Evolutionary conservation across 2,113 vertebrate genomes (phyloP).

Genomic region (Natator depressus): DNA sequence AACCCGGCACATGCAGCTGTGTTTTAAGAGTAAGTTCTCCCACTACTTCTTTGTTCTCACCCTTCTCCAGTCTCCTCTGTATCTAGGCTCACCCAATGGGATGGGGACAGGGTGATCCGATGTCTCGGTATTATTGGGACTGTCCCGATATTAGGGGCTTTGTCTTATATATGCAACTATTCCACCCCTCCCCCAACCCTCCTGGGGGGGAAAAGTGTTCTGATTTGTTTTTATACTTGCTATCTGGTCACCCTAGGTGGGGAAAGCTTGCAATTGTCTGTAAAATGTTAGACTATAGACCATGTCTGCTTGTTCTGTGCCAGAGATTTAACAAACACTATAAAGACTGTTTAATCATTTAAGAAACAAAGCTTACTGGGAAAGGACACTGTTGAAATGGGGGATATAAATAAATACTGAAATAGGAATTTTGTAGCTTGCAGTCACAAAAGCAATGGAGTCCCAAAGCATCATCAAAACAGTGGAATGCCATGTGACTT

Average conservation of each 20-base stretch:
- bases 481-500: neutral
- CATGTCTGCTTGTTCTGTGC: neutral
- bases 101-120: neutral
- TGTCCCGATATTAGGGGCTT: neutral
- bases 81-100: conserved; percentile 16
- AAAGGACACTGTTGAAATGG: neutral
- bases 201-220: neutral
- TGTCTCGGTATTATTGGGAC: too few species aligned
- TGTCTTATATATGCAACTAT: neutral
- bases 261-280: conserved; percentile 27
- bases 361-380: neutral
- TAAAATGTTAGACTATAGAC: neutral
- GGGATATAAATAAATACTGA: neutral
- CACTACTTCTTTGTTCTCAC: conserved; percentile 45
- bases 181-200: neutral
- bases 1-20: conserved; percentile 29
- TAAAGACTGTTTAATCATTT: neutral
- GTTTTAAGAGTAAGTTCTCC: conserved; percentile 50
- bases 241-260: neutral
- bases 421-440: neutral
- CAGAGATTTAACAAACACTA: conserved; percentile 12
- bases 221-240: neutral
- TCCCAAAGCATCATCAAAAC: neutral
- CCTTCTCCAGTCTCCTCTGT: conserved; percentile 44
- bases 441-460: neutral